phyloP scores from a whole-genome alignment of 2,888 invertebrate species.

The Parnassius smintheus region DNA sequence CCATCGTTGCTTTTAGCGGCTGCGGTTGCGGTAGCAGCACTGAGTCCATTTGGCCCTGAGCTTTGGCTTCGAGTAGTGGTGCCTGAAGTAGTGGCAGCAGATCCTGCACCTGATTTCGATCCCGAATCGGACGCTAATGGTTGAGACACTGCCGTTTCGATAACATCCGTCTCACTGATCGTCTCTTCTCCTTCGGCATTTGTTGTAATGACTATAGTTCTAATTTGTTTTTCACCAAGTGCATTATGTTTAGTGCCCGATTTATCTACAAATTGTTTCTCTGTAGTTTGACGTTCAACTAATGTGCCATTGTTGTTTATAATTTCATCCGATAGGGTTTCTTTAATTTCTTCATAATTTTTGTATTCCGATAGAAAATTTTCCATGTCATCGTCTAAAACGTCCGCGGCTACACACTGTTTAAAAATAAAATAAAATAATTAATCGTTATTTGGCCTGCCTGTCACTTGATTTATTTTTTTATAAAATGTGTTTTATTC shows the following conservation, averaged over 20 bases:
- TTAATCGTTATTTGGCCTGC: too few species aligned
- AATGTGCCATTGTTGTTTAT: conserved; percentile 39
- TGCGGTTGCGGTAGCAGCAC: conserved; percentile 1
- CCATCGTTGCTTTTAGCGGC: background rate
- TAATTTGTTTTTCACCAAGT: conserved; percentile 39
- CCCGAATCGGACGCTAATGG: conserved; percentile 19
- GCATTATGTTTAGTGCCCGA: conserved; percentile 26
- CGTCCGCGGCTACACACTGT: conserved; percentile 50
- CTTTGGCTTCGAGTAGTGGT: background rate
- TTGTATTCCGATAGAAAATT: conserved; percentile 30
- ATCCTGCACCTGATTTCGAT: conserved; percentile 18
- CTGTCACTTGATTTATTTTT: too few species aligned
- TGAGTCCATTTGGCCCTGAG: background rate
- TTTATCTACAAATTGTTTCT: conserved; percentile 39
- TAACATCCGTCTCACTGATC: conserved; percentile 54
- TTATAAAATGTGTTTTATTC: too few species aligned
- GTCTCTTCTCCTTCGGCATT: conserved; percentile 49
- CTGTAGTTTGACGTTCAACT: conserved; percentile 38
- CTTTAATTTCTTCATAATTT: conserved; percentile 36
- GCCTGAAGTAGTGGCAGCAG: background rate
- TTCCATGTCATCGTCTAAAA: conserved; percentile 32
- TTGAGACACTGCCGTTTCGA: conserved; percentile 42
- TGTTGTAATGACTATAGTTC: conserved; percentile 41
- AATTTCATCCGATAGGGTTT: conserved; percentile 39
- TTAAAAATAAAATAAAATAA: conserved; percentile 2